These are phyloP conservation scores for Drosophila leonis DNA, from an alignment of 2,888 invertebrate species.

Conservation along the genomic window DNA sequence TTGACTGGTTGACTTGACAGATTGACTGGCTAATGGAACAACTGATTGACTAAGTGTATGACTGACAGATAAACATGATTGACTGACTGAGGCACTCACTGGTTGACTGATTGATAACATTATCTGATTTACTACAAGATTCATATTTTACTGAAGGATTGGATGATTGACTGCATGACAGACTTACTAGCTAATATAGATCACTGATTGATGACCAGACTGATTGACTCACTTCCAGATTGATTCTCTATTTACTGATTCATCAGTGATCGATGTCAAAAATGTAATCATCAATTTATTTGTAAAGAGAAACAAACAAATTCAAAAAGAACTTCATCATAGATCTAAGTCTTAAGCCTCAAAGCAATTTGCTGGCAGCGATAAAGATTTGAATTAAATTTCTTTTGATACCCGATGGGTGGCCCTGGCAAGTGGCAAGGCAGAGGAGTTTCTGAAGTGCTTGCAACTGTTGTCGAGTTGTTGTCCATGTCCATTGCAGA, in stretches of 20 bases:
- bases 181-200: no score
- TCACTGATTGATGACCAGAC: not conserved
- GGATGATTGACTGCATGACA: no score
- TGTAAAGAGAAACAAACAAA: not conserved
- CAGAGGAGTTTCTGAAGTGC: not conserved
- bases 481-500: constrained; percentile 23
- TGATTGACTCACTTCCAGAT: not conserved
- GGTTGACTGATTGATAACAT: not conserved
- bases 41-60: not conserved
- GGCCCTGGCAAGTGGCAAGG: not conserved
- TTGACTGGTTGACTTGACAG: not conserved
- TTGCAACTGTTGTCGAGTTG: constrained; percentile 12
- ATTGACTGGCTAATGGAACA: not conserved
- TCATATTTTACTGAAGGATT: not conserved
- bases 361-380: not conserved
- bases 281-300: not conserved
- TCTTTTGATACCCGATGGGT: not conserved
- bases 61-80: no score
- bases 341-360: not conserved
- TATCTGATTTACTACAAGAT: not conserved
- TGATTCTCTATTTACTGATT: not conserved
- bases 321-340: not conserved
- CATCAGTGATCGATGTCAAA: not conserved
- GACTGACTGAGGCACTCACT: not conserved
- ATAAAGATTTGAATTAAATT: not conserved